Conservation (phyloP, 1,140 invertebrate genomes). For the Drosophila sproati region DNA sequence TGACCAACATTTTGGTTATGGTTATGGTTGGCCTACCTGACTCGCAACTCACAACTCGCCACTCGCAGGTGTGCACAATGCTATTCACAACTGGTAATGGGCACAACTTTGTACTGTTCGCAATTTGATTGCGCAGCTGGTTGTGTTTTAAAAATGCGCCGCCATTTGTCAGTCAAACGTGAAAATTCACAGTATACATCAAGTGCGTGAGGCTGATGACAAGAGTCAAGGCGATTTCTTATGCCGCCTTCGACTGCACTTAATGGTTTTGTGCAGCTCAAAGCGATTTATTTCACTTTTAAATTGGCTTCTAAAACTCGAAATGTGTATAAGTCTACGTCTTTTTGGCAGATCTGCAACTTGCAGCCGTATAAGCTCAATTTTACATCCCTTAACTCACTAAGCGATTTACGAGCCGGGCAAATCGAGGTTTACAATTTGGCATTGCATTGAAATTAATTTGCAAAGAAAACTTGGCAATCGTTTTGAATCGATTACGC, state of each 20-base stretch:
- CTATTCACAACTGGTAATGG: conserved; percentile 73
- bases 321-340: conserved; percentile 20
- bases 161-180: conserved; percentile 59
- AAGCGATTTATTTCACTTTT: conserved; percentile 72
- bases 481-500: conserved; percentile 14
- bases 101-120: conserved; percentile 34
- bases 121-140: conserved; percentile 20
- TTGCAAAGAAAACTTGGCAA: conserved; percentile 66
- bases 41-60: conserved; percentile 2
- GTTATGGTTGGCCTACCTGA: conserved; percentile 1
- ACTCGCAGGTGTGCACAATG: conserved; percentile 43
- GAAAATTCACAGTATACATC: conserved; percentile 70
- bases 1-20: conserved; percentile 40
- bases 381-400: conserved; percentile 28
- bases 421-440: conserved; percentile 60
- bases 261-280: too few species aligned
- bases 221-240: conserved; percentile 44
- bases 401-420: conserved; percentile 30
- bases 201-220: conserved; percentile 19
- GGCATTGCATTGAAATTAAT: conserved; percentile 64
- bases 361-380: conserved; percentile 25
- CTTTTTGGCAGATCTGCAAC: conserved; percentile 1
- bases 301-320: conserved; percentile 62
- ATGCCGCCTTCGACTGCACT: conserved; percentile 24
- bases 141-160: conserved; percentile 63